Conservation (phyloP, 2,113 vertebrate genomes). For the Hyla sarda region DNA sequence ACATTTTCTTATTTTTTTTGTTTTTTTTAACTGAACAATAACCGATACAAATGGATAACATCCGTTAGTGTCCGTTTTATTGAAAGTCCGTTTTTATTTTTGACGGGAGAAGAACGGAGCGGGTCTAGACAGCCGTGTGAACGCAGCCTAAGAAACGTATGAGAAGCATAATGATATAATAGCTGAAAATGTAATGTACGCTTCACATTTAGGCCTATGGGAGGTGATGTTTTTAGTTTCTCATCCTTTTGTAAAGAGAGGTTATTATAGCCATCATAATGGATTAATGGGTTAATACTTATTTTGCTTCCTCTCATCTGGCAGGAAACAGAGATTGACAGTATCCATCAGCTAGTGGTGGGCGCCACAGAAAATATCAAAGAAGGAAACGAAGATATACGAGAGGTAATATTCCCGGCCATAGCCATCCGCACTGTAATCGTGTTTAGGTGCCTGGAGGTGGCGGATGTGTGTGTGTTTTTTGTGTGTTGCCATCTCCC, state of each 20-base stretch:
- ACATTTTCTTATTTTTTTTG: no score
- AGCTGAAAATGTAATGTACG: neutral
- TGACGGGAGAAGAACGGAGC: no score
- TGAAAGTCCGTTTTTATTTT: no score
- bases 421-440: neutral
- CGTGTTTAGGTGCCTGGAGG: neutral
- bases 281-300: neutral
- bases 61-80: no score
- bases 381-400: conserved; percentile 97
- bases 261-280: neutral
- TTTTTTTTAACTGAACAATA: no score
- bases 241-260: neutral
- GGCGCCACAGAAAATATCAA: conserved; percentile 97
- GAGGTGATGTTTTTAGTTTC: neutral
- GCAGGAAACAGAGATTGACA: conserved; percentile 93
- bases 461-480: neutral
- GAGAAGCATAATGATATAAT: neutral
- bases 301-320: conserved; percentile 28
- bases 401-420: conserved; percentile 80
- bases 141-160: neutral
- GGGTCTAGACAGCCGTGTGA: no score
- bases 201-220: neutral
- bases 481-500: no score
- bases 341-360: conserved; percentile 92
- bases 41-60: no score